Percentiles rank a stretch among this genome's conserved stretches.
Conservation (phyloP, 2,797 vertebrate genomes). For the Thaleichthys pacificus region DNA sequence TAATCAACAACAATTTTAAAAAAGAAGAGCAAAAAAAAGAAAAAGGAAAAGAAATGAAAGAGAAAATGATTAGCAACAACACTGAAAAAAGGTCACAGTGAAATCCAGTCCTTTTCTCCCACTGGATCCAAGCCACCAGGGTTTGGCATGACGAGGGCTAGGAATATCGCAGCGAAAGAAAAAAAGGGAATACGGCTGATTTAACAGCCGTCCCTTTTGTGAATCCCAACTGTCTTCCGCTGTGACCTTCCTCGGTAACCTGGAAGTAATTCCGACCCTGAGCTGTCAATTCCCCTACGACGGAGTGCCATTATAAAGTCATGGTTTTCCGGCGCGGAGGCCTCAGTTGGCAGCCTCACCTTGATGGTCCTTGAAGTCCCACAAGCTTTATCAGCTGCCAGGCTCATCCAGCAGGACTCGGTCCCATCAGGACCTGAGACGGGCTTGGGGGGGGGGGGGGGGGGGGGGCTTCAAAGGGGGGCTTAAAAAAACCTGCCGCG, state of each 20-base stretch:
- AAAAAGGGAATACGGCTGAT: constrained; percentile 40
- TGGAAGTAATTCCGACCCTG: constrained; percentile 51
- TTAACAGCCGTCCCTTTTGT: constrained; percentile 38
- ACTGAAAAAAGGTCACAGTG: neutral
- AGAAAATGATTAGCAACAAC: no score
- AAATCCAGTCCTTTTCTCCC: neutral
- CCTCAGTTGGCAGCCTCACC: constrained; percentile 41
- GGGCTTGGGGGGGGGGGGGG: constrained; percentile 33
- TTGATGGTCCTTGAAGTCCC: constrained; percentile 57
- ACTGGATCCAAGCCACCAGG: neutral
- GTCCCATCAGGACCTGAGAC: constrained; percentile 33
- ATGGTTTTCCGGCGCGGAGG: constrained; percentile 15
- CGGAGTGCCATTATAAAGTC: constrained; percentile 25
- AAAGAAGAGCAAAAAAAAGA: neutral
- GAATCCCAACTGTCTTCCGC: constrained; percentile 39
- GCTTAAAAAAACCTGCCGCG: constrained; percentile 11
- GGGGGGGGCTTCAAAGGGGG: constrained; percentile 29
- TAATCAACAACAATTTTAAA: neutral
- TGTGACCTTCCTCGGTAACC: constrained; percentile 50
- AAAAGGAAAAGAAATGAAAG: neutral
- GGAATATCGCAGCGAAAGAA: constrained; percentile 30
- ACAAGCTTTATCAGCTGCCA: constrained; percentile 42
- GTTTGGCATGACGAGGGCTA: neutral
- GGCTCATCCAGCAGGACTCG: constrained; percentile 18
- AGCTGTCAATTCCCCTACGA: constrained; percentile 46